Base-by-base conservation (phyloP, 2,113 vertebrate genomes). In the Vulpes ferrilata region DNA sequence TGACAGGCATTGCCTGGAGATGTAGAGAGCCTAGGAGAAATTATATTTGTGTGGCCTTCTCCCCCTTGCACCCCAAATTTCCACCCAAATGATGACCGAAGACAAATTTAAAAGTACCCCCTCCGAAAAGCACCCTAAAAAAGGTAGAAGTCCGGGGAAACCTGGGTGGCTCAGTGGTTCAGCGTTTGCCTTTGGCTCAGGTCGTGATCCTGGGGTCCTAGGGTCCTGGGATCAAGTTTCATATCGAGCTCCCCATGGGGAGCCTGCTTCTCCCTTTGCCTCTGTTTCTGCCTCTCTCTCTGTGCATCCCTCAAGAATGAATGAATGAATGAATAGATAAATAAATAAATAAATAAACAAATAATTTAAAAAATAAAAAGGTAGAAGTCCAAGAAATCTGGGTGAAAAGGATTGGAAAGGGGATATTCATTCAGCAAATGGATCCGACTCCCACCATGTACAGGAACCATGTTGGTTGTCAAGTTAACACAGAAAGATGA, bases 11-110 rank as follows among this genome's bases (percentile, higher is more conserved):
- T 51, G 27, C 13, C 9, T 27, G 35, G 62, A 89, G 25, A 74
- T 3, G 0, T 1, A 53, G 53, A 62, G n/a, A 57, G 23, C 51
- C 55, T 38, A 43, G 20, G 38, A 93, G 38, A 67, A 87, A 62
- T 53, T 51, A 16, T 25, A 17, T 32, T 74, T 71, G 2, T 64
- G 48, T 73, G 57, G 22, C 65, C 55, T 38, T 60, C 74, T 84
- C 90, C 48, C 60, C 38, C 19, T 8, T 11, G 43, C 25, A 53
- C 17, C 11, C 10, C 57, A 6, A 67, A n/a, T 38, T 57, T n/a
- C 23, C 27, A 81, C 59, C 9, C 55, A 90, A 78, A n/a, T 38
- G 32, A 90, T 94, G 64, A 82, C 67, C n/a, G 71, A 95, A 96
- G 62, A 11, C 64, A 89, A 25, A 23, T 5, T 89, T 78, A 60